A percentile compares a stretch with the other conserved stretches of the same genome.
phyloP scores from a whole-genome alignment of 2,113 vertebrate species.

The Propithecus coquereli region DNA sequence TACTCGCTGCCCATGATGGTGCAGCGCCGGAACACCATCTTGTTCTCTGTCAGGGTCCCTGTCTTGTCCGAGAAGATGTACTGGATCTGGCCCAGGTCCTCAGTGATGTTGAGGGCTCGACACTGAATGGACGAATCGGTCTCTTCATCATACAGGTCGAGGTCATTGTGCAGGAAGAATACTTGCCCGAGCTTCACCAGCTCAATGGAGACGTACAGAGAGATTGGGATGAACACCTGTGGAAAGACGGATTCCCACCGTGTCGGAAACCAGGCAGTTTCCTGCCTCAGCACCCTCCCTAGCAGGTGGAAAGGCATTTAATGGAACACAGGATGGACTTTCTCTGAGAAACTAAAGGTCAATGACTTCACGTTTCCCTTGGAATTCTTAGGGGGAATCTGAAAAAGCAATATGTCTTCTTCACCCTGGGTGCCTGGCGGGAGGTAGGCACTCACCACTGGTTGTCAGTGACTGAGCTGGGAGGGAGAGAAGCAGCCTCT shows the following conservation, averaged over 20 bases:
- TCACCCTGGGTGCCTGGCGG: background rate
- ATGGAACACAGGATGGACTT: background rate
- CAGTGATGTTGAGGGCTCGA: conserved; percentile 85
- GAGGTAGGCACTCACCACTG: rapidly evolving
- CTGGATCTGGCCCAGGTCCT: conserved; percentile 88
- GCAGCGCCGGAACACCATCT: conserved; percentile 88
- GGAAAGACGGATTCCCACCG: conserved; percentile 18
- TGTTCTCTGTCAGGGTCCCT: conserved; percentile 88
- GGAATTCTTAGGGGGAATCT: background rate
- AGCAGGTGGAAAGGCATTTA: background rate
- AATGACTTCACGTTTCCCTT: background rate
- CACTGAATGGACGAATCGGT: conserved; percentile 82
- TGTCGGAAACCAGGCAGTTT: background rate
- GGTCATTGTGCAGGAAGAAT: conserved; percentile 85
- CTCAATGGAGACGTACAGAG: conserved; percentile 87
- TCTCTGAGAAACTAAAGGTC: background rate
- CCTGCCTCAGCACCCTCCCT: background rate
- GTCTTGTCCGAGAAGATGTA: conserved; percentile 89
- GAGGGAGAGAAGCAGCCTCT: no score
- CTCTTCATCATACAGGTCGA: conserved; percentile 85
- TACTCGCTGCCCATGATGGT: conserved; percentile 84
- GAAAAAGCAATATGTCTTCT: background rate
- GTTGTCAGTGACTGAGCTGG: background rate
- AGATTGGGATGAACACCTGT: conserved; percentile 87
- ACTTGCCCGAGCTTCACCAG: conserved; percentile 86